Conservation (phyloP, 2,113 vertebrate species). For the Nicator chloris region DNA sequence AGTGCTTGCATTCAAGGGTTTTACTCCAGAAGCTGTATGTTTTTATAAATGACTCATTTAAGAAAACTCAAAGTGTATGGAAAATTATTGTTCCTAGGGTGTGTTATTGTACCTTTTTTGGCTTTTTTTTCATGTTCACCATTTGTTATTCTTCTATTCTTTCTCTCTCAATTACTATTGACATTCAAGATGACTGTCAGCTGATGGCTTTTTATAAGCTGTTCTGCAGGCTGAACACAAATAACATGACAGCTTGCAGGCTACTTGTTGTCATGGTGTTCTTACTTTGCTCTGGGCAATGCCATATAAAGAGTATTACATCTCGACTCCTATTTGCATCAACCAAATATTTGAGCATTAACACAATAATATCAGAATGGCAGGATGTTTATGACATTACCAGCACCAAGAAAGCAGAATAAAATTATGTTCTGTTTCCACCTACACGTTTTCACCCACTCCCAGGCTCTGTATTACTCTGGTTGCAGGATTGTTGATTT, state of each 20-base stretch:
- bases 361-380: constrained; percentile 38
- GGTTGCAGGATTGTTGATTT: constrained; percentile 1
- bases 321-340: constrained; percentile 60
- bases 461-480: background rate
- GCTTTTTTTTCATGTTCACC: background rate
- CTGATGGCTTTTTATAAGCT: constrained; percentile 52
- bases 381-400: constrained; percentile 58
- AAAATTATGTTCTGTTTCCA: constrained; percentile 31
- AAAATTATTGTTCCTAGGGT: background rate
- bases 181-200: constrained; percentile 63
- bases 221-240: constrained; percentile 60
- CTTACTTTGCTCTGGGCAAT: constrained; percentile 57
- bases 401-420: constrained; percentile 33
- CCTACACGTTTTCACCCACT: constrained; percentile 20
- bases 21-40: background rate
- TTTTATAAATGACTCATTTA: constrained; percentile 9
- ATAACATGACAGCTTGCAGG: constrained; percentile 61
- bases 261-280: constrained; percentile 66
- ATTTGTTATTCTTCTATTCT: constrained; percentile 11
- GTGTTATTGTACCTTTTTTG: background rate
- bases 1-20: background rate
- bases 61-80: background rate
- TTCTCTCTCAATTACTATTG: constrained; percentile 47
- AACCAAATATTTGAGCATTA: constrained; percentile 66
- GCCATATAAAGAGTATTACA: constrained; percentile 67